Percentiles rank a stretch among this genome's conserved stretches.
These are phyloP conservation scores for Ips nitidus DNA, from an alignment of 1,140 invertebrate species.

Conservation along the genomic window DNA sequence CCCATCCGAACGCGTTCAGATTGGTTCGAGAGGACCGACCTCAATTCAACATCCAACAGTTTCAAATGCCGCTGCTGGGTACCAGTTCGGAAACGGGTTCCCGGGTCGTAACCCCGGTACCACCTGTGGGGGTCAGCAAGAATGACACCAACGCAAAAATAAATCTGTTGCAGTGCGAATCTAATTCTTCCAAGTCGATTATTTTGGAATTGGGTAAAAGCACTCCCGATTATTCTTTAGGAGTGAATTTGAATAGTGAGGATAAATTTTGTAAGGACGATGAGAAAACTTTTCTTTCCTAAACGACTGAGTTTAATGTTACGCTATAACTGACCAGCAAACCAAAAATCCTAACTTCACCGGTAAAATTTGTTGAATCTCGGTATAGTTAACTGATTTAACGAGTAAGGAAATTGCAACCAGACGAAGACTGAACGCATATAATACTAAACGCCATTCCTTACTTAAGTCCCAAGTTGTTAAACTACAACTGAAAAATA, in stretches of 20 bases:
- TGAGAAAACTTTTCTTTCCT: conserved; percentile 1
- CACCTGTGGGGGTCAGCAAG: conserved; percentile 14
- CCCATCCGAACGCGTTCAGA: conserved; percentile 30
- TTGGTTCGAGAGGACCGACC: conserved; percentile 23
- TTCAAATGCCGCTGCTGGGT: conserved; percentile 39
- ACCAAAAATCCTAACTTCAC: no score
- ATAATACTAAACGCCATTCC: no score
- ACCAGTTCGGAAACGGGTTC: neutral
- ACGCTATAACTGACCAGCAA: neutral
- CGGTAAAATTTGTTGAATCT: neutral
- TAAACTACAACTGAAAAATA: no score
- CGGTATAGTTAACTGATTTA: no score
- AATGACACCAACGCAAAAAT: conserved; percentile 43
- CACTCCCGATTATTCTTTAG: conserved; percentile 22
- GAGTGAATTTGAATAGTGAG: conserved; percentile 16
- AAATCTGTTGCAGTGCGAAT: conserved; percentile 37
- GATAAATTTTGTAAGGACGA: conserved; percentile 13
- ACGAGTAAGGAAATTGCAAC: no score
- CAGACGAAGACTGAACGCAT: no score
- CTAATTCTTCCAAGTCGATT: conserved; percentile 25
- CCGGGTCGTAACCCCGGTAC: conserved; percentile 13
- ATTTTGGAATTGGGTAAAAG: conserved; percentile 40
- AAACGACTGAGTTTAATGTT: conserved; percentile 1
- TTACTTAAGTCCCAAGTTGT: no score
- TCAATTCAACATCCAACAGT: neutral